Percentiles rank a stretch among this genome's conserved stretches.
phyloP scores from a whole-genome alignment of 2,113 vertebrate genomes.

The Thamnophis sirtalis region DNA sequence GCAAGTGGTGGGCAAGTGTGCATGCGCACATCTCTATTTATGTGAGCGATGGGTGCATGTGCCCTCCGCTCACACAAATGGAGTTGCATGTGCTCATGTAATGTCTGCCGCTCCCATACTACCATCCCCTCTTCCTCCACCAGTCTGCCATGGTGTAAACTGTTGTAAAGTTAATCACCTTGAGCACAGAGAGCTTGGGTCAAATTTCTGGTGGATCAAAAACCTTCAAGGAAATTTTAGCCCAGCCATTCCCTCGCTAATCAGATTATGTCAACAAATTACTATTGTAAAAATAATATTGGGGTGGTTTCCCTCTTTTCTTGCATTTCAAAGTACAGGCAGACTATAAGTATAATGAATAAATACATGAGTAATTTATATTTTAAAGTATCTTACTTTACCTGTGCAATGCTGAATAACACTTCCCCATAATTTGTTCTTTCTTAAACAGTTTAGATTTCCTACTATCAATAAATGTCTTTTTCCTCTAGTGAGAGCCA shows the following conservation, averaged over 20 bases:
- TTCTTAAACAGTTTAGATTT: constrained; percentile 67
- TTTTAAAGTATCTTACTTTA: constrained; percentile 36
- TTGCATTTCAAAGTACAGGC: background rate
- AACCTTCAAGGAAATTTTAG: background rate
- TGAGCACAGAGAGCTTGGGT: background rate
- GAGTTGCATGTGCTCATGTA: background rate
- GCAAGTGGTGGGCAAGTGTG: background rate
- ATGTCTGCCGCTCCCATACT: accelerated
- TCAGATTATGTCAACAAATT: background rate
- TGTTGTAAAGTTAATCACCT: background rate
- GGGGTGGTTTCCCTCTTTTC: background rate
- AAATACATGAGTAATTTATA: background rate
- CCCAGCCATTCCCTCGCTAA: background rate
- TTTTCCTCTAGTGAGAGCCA: constrained; percentile 72
- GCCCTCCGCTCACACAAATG: background rate
- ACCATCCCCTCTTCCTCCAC: background rate
- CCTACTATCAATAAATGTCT: constrained; percentile 75
- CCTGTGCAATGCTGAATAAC: constrained; percentile 77
- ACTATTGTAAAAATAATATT: background rate
- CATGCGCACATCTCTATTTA: background rate
- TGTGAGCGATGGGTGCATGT: background rate
- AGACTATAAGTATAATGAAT: background rate
- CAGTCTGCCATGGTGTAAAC: background rate
- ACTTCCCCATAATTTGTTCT: constrained; percentile 68
- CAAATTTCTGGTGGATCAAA: background rate